phyloP scores from a whole-genome alignment of 2,888 invertebrate species.

The Leptopterna dolabrata region DNA sequence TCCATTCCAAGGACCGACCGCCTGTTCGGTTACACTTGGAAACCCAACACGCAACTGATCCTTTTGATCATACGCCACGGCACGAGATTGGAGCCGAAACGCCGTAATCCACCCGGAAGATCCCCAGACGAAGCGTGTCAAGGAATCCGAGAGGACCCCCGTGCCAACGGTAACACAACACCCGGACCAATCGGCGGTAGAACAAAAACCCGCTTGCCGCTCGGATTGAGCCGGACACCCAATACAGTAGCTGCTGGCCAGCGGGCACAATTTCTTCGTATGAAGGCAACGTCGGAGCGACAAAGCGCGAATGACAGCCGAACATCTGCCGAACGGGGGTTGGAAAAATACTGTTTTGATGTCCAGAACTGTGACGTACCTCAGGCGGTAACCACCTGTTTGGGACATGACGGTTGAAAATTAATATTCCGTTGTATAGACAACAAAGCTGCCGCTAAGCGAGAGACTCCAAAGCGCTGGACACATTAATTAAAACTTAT shows the following conservation, averaged over 20 bases:
- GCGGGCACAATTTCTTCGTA: background rate
- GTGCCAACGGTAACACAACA: conserved; percentile 26
- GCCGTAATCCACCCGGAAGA: background rate
- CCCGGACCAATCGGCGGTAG: background rate
- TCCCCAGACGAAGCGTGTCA: conserved; percentile 18
- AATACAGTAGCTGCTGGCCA: conserved; percentile 38
- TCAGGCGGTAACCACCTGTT: background rate
- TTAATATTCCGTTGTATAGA: background rate
- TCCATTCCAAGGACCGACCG: too few relatives aligned
- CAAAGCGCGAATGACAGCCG: background rate
- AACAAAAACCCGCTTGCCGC: background rate
- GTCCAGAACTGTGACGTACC: background rate
- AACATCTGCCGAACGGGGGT: background rate
- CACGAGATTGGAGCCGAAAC: background rate
- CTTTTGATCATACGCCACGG: background rate
- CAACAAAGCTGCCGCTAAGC: background rate
- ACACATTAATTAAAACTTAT: background rate
- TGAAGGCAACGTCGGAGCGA: background rate
- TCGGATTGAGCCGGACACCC: conserved; percentile 6
- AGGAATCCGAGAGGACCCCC: conserved; percentile 39
- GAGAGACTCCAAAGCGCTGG: background rate
- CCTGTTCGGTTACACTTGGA: background rate
- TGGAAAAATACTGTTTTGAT: background rate
- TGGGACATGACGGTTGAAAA: background rate
- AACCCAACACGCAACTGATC: background rate